Percentiles rank a stretch among this genome's conserved stretches.
These are phyloP conservation scores for Kryptolebias ocellatus DNA, from an alignment of 2,797 vertebrate species.

Conservation along the genomic window DNA sequence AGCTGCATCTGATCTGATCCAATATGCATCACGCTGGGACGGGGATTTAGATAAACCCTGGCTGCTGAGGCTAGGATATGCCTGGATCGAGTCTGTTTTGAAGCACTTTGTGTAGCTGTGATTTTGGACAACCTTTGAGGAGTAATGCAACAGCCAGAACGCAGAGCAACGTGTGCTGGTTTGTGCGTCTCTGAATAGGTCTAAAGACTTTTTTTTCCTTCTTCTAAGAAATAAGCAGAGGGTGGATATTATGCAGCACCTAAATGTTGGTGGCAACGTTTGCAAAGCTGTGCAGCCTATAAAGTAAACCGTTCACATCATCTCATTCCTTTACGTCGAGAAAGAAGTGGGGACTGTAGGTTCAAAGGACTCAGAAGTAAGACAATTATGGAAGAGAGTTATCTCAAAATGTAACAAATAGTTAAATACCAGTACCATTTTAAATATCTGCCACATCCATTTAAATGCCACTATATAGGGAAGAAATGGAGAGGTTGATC, in stretches of 20 bases:
- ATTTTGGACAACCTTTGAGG: conserved; percentile 31
- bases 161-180: neutral
- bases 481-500: conserved; percentile 2
- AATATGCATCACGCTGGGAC: conserved; percentile 56
- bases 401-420: too few relatives aligned
- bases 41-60: conserved; percentile 61
- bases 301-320: too few relatives aligned
- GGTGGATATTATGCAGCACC: neutral
- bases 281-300: too few relatives aligned
- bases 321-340: too few relatives aligned
- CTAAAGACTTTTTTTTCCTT: neutral
- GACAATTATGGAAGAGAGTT: too few relatives aligned
- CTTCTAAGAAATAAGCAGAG: conserved; percentile 4
- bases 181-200: conserved; percentile 5
- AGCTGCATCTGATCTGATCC: conserved; percentile 59
- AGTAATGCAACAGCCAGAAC: conserved; percentile 22
- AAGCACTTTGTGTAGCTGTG: conserved; percentile 43
- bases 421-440: too few relatives aligned
- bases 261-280: too few relatives aligned
- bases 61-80: conserved; percentile 41
- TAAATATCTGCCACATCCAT: neutral
- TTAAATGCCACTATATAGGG: conserved; percentile 2
- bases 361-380: too few relatives aligned
- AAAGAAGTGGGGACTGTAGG: too few relatives aligned
- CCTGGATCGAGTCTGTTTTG: conserved; percentile 35